Evolutionary conservation across 2,888 invertebrate species (phyloP).

Genomic region (Synanthedon myopaeformis): DNA sequence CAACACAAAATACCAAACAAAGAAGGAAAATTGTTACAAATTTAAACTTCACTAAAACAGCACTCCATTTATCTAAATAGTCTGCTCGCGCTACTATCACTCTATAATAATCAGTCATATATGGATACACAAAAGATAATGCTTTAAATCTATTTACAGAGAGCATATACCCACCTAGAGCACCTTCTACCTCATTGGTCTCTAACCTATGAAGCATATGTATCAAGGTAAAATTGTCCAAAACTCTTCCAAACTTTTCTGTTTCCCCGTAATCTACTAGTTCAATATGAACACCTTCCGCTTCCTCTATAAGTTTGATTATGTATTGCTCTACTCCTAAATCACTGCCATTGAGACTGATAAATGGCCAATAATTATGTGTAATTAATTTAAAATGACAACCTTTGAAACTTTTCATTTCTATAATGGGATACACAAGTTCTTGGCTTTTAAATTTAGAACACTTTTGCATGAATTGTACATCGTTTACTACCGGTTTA

Average conservation of each 20-base stretch:
- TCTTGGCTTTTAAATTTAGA: conserved; percentile 3
- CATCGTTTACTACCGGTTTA: conserved; percentile 1
- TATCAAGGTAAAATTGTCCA: conserved; percentile 9
- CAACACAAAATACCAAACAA: conserved; percentile 12
- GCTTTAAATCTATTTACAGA: neutral
- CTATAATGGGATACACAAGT: conserved; percentile 1
- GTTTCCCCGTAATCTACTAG: conserved; percentile 12
- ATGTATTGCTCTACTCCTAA: conserved; percentile 17
- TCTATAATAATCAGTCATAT: conserved; percentile 7
- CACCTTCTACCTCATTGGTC: conserved; percentile 19
- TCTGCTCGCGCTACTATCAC: conserved; percentile 5
- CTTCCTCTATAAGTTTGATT: conserved; percentile 14
- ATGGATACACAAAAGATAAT: conserved; percentile 9
- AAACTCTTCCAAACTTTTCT: conserved; percentile 18
- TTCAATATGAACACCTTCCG: conserved; percentile 13
- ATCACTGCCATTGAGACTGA: conserved; percentile 12
- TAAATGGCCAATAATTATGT: conserved; percentile 19
- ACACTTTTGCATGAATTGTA: conserved; percentile 2
- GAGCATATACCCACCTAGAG: conserved; percentile 16
- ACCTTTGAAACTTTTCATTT: conserved; percentile 3
- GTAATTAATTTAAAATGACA: conserved; percentile 15
- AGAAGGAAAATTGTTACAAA: conserved; percentile 2
- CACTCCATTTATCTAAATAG: conserved; percentile 7
- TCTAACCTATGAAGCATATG: conserved; percentile 15
- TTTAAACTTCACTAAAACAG: conserved; percentile 6